Percentiles rank a stretch among this genome's conserved stretches.
Conservation (phyloP, 1,140 invertebrate species). For the Parasteatoda tepidariorum region DNA sequence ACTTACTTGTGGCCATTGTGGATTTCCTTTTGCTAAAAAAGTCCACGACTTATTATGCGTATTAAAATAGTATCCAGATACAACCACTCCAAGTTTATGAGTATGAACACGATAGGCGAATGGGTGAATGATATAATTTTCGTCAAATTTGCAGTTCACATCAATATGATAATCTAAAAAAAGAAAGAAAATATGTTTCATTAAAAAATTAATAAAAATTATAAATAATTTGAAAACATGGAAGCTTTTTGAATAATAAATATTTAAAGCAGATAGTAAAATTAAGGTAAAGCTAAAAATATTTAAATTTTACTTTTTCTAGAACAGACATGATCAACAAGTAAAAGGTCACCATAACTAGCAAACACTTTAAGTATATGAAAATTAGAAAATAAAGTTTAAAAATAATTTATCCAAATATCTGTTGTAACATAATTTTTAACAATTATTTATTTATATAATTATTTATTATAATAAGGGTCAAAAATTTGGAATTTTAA, state of each 20-base stretch:
- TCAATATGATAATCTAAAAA: conserved; percentile 68
- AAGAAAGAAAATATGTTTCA: background rate
- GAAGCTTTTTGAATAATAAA: too few relatives aligned
- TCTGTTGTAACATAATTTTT: too few relatives aligned
- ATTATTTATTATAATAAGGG: too few relatives aligned
- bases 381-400: too few relatives aligned
- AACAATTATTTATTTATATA: too few relatives aligned
- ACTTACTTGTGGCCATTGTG: conserved; percentile 70
- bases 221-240: too few relatives aligned
- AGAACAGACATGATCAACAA: background rate
- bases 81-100: conserved; percentile 71
- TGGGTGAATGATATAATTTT: conserved; percentile 67
- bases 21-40: conserved; percentile 69
- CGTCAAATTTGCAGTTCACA: conserved; percentile 65
- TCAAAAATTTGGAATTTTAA: too few relatives aligned
- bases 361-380: too few relatives aligned
- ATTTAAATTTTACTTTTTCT: background rate
- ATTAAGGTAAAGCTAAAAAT: background rate
- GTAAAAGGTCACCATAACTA: too few relatives aligned
- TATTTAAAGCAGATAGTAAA: background rate
- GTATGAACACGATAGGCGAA: conserved; percentile 76
- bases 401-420: too few relatives aligned
- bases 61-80: conserved; percentile 70
- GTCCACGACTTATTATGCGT: conserved; percentile 62
- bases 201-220: too few relatives aligned